Evolutionary conservation across 2,888 invertebrate genomes (phyloP).

Genomic region (Cantharis nigra): DNA sequence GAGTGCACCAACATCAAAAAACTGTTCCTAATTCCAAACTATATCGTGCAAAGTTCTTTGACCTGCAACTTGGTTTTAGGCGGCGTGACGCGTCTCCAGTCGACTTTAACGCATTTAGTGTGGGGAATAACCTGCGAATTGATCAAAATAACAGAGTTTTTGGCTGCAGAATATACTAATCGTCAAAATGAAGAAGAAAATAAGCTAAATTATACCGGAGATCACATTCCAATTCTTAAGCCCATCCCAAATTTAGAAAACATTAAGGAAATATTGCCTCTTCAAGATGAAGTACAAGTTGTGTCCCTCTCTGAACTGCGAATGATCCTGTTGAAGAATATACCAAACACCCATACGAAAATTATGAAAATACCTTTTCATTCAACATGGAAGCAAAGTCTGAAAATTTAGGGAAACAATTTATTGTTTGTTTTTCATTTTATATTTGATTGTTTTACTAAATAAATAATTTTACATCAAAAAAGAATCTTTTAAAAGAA

Average conservation of each 20-base stretch:
- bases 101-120: conserved; percentile 74
- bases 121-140: conserved; percentile 85
- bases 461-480: neutral
- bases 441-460: neutral
- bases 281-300: neutral
- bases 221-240: conserved; percentile 77
- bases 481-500: neutral
- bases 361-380: conserved; percentile 82
- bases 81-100: conserved; percentile 59
- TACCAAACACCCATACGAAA: conserved; percentile 76
- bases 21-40: conserved; percentile 81
- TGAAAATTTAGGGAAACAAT: no score
- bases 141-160: conserved; percentile 79
- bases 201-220: conserved; percentile 58
- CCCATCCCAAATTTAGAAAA: conserved; percentile 70
- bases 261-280: conserved; percentile 68
- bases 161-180: conserved; percentile 76
- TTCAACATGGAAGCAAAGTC: conserved; percentile 69
- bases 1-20: conserved; percentile 74
- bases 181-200: conserved; percentile 49
- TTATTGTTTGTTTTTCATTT: neutral
- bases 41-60: conserved; percentile 83
- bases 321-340: conserved; percentile 70
- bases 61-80: conserved; percentile 75
- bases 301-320: conserved; percentile 72